A percentile compares a stretch with the other conserved stretches of the same genome.
These are phyloP conservation scores for Corythaeola cristata DNA, from an alignment of 2,113 vertebrate genomes.

Conservation along the genomic window DNA sequence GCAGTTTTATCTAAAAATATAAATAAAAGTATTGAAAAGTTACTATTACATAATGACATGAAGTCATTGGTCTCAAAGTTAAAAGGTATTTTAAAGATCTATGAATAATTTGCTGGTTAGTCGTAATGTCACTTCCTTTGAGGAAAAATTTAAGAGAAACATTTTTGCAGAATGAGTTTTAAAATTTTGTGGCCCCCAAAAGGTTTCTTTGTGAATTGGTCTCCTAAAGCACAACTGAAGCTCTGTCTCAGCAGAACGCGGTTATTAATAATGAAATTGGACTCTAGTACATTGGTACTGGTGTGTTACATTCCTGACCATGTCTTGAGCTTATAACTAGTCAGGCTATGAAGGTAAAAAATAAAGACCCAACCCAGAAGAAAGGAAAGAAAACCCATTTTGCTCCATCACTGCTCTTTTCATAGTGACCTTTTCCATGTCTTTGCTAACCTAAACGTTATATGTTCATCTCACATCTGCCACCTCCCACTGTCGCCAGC, in stretches of 20 bases:
- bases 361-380: neutral
- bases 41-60: neutral
- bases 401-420: neutral
- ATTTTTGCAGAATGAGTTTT: neutral
- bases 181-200: neutral
- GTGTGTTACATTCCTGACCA: neutral
- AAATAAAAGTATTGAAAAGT: neutral
- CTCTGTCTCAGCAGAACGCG: neutral
- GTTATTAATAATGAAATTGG: neutral
- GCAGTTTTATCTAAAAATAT: neutral
- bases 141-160: neutral
- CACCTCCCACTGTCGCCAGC: rapidly evolving
- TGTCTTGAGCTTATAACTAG: neutral
- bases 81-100: neutral
- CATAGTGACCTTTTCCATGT: neutral
- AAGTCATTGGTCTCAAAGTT: neutral
- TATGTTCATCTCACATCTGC: neutral
- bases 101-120: neutral
- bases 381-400: neutral
- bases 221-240: neutral
- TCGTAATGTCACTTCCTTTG: neutral
- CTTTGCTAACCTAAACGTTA: neutral
- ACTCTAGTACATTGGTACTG: neutral
- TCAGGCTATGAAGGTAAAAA: neutral
- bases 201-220: neutral